A percentile compares a stretch with the other conserved stretches of the same genome.
phyloP scores from a whole-genome alignment of 2,113 vertebrate species.

The Neogale vison region DNA sequence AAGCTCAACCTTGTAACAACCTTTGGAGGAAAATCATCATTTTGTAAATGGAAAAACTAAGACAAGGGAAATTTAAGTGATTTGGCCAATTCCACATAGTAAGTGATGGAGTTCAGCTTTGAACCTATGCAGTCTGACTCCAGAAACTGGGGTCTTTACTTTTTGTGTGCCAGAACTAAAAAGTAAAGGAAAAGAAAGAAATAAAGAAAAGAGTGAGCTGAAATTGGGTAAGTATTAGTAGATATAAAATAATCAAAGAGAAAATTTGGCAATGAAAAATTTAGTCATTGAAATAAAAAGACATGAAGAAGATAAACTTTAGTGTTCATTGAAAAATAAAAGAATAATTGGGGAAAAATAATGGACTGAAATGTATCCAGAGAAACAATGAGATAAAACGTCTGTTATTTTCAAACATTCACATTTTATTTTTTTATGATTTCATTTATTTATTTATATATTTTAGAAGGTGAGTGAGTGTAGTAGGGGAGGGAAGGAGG shows the following conservation, averaged over 20 bases:
- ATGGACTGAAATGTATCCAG: neutral
- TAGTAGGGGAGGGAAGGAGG: neutral
- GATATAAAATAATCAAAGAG: neutral
- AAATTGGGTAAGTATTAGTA: neutral
- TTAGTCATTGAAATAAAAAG: neutral
- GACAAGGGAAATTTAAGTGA: neutral
- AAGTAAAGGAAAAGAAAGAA: neutral
- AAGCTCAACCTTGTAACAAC: neutral
- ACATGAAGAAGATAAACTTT: neutral
- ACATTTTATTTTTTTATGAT: neutral
- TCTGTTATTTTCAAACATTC: neutral
- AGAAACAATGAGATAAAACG: neutral
- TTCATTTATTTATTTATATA: neutral
- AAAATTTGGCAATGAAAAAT: neutral
- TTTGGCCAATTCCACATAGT: neutral
- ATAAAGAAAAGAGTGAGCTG: neutral
- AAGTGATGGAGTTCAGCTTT: neutral
- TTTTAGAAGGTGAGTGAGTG: neutral
- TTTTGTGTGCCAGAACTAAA: neutral
- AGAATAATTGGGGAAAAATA: neutral
- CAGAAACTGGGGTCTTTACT: neutral
- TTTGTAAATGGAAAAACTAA: neutral
- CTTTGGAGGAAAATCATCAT: neutral
- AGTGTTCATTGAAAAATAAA: neutral
- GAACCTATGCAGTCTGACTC: neutral